Evolutionary conservation across 2,797 vertebrate genomes (phyloP), one percentile per base, ranked within the genome.

Genomic region (Dicrostonyx torquatus): DNA sequence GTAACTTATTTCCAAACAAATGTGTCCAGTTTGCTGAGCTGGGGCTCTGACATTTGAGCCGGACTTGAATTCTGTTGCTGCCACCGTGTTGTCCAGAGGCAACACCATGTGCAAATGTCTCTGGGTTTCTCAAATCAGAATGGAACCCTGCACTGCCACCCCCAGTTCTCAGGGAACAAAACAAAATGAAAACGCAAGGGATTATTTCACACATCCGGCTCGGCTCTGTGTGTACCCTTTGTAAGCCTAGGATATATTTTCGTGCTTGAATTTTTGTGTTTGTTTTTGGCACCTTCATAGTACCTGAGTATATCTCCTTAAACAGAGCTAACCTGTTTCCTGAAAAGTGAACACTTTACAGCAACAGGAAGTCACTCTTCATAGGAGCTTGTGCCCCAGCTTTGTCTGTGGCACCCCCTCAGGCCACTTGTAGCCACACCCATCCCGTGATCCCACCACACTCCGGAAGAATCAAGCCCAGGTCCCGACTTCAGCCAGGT

Each of bases 341-440:
- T 95, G 75, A 72, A 84, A 97, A 37, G 50, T 83, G 82, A 91
- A 58, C 77, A 80, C 80, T 62, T 66, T 40, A 86, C 93, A 91
- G 77, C 48, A 82, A 87, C 73, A 80, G 94, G 88, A 94, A 95
- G 95, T 95, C 93, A 96, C 88, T 22, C 37, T 94, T 89, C 88
- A 75, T 5, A 43, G 58, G 84, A 43, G 0, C 24, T 1, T 40
- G 62, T 87, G 76, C 91, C 89, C 88, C 91, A 92, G 88, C 96
- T 94, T 80, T 78, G 29, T 66, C 90, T 90, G 13, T 48, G 83
- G 73, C 89, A 94, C 95, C 93, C 93, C 79, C 93, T 87, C n/a
- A 77, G 87, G 60, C 92, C 88, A 85, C 94, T 73, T 94, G 12
- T 82, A 48, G 3, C 43, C 50, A 34, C 3, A 26, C 29, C n/a